phyloP scores from a whole-genome alignment of 2,888 invertebrate genomes.

The Amiota communis region DNA sequence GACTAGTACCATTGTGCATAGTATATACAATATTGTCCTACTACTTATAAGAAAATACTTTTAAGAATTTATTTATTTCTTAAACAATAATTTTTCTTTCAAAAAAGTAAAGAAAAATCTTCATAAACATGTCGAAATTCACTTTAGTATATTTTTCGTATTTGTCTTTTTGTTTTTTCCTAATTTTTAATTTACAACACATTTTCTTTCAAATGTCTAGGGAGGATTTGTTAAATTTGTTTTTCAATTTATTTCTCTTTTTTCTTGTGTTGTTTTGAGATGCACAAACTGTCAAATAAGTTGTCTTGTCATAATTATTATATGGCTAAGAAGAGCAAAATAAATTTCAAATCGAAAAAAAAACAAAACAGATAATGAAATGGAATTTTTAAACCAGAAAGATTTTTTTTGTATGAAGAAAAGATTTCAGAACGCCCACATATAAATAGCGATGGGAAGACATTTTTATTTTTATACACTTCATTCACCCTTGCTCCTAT shows the following conservation, averaged over 20 bases:
- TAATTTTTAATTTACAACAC: background rate
- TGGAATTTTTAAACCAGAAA: conserved; percentile 41
- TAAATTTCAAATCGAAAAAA: conserved; percentile 25
- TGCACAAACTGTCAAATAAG: conserved; percentile 58
- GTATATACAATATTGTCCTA: too few species aligned
- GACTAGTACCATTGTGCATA: too few species aligned
- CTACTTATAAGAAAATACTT: too few species aligned
- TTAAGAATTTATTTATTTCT: too few species aligned
- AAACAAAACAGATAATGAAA: background rate
- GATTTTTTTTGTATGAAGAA: too few species aligned
- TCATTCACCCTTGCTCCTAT: too few species aligned
- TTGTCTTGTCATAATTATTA: conserved; percentile 63
- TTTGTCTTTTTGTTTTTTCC: background rate
- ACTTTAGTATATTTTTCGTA: conserved; percentile 44
- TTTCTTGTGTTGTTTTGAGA: too few species aligned
- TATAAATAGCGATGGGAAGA: too few species aligned
- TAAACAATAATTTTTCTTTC: background rate
- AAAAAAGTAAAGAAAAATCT: too few species aligned
- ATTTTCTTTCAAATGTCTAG: conserved; percentile 1
- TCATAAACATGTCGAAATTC: conserved; percentile 57
- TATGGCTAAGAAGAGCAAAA: conserved; percentile 41
- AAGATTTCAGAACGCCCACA: too few species aligned
- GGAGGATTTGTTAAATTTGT: conserved; percentile 1
- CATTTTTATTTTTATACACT: too few species aligned
- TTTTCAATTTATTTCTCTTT: background rate